These are phyloP conservation scores for Poecilia velifera DNA, from an alignment of 2,797 vertebrate genomes.

Conservation along the genomic window DNA sequence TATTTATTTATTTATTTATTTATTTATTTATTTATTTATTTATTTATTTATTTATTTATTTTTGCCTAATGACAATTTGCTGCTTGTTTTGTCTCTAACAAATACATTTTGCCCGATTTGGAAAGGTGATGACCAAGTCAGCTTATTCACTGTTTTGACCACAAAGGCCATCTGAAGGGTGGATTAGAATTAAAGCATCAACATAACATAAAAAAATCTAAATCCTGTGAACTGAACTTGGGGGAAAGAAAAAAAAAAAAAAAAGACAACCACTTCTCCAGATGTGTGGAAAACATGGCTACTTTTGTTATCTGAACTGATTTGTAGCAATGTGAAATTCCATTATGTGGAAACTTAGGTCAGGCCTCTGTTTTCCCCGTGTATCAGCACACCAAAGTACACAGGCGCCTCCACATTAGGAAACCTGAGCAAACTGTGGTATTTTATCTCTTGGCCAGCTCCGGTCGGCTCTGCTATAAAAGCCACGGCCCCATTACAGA, in stretches of 20 bases:
- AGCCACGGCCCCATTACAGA: conserved; percentile 7
- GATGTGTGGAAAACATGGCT: neutral
- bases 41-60: neutral
- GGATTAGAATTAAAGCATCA: neutral
- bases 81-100: neutral
- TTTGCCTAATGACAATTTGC: neutral
- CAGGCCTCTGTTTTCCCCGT: neutral
- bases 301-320: neutral
- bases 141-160: neutral
- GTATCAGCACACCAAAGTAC: conserved; percentile 27
- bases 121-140: neutral
- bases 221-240: neutral
- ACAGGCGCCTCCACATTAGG: conserved; percentile 48
- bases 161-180: neutral
- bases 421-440: conserved; percentile 64
- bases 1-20: neutral
- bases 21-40: neutral
- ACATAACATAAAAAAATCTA: neutral
- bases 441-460: conserved; percentile 22
- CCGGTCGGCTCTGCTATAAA: conserved; percentile 70
- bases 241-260: too few relatives aligned
- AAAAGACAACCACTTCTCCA: neutral
- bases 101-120: neutral
- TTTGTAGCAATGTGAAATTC: conserved; percentile 29
- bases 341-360: conserved; percentile 53